These are phyloP conservation scores for Erpornis zantholeuca DNA, from an alignment of 2,113 vertebrate species.

Conservation along the genomic window DNA sequence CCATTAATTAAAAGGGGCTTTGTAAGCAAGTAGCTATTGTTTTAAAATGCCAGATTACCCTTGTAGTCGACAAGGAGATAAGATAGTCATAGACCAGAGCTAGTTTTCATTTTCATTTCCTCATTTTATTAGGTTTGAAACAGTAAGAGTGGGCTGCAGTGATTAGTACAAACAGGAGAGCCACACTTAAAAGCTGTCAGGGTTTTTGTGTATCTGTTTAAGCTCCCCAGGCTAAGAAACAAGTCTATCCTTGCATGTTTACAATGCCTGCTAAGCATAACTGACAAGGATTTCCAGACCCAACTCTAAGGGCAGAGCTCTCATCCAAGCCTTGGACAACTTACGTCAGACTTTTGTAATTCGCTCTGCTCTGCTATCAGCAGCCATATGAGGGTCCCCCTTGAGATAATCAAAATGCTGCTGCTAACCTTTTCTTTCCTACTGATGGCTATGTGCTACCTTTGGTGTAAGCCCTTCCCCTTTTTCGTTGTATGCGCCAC, in stretches of 20 bases:
- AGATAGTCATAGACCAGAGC: constrained; percentile 43
- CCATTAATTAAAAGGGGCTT: constrained; percentile 24
- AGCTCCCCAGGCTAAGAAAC: constrained; percentile 60
- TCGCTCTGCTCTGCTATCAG: neutral
- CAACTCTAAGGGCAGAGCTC: constrained; percentile 6
- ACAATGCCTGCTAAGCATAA: constrained; percentile 51
- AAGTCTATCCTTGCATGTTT: constrained; percentile 67
- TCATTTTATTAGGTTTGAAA: constrained; percentile 61
- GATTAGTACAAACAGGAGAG: constrained; percentile 60
- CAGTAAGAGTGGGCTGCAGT: constrained; percentile 50
- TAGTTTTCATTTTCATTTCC: constrained; percentile 64
- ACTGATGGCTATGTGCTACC: neutral
- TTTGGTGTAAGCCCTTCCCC: neutral
- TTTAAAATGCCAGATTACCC: constrained; percentile 32
- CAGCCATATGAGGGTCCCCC: neutral
- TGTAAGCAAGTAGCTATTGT: constrained; percentile 16
- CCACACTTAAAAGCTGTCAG: constrained; percentile 61
- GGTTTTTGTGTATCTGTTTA: constrained; percentile 53
- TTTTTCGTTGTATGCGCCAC: neutral
- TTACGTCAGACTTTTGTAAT: neutral
- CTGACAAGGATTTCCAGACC: constrained; percentile 48
- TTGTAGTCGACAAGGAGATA: constrained; percentile 32
- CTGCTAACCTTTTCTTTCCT: neutral
- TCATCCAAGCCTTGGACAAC: neutral
- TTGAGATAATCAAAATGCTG: neutral